A percentile compares a stretch with the other conserved stretches of the same genome.
Conservation (phyloP, 92 coral and sea anemone species). For the Muricea muricata region DNA sequence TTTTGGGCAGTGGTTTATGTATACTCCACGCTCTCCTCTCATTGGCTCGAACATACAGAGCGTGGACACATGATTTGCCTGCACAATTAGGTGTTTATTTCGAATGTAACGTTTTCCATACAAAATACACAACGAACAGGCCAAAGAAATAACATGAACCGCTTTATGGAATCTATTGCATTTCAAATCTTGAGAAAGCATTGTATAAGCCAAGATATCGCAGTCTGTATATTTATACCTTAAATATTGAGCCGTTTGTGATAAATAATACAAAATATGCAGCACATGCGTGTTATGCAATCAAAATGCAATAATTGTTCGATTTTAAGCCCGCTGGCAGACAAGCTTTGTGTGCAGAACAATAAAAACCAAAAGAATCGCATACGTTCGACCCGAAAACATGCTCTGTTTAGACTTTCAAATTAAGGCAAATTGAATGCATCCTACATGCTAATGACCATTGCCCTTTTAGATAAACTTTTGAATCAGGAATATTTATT, state of each 20-base stretch:
- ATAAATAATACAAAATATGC: conserved; percentile 5
- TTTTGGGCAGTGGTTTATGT: conserved; percentile 20
- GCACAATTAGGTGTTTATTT: not conserved
- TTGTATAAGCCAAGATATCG: not conserved
- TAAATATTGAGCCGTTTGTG: not conserved
- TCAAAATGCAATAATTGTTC: not conserved
- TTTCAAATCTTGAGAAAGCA: not conserved
- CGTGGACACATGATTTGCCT: not conserved
- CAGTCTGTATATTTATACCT: not conserved
- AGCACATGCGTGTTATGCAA: not conserved
- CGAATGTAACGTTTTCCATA: not conserved
- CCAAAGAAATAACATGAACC: not conserved
- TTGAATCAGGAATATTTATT: no score
- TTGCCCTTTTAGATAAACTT: no score
- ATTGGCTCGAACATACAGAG: conserved; percentile 2
- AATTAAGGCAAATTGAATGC: no score
- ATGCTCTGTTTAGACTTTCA: no score
- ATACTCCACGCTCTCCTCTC: not conserved
- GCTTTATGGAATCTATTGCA: not conserved
- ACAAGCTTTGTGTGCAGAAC: not conserved
- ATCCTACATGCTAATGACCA: no score
- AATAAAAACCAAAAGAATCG: not conserved
- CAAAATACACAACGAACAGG: not conserved
- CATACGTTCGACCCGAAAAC: no score
- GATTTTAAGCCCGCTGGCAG: not conserved